Evolutionary conservation across 1,140 invertebrate genomes (phyloP), one percentile per base, ranked within the genome.

Genomic region (Ericerus pela): DNA sequence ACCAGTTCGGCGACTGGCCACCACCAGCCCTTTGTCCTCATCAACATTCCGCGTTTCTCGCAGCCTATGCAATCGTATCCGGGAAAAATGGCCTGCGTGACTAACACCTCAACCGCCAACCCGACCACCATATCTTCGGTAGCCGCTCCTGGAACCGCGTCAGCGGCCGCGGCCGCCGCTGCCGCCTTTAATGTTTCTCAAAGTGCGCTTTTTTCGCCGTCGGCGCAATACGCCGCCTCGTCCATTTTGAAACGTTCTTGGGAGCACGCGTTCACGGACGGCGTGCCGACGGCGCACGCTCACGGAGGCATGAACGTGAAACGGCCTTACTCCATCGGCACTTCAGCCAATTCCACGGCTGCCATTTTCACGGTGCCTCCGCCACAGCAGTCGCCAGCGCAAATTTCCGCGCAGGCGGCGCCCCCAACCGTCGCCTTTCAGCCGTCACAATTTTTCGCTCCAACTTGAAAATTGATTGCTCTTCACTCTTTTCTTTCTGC

Each of bases 261-360:
- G 57, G 59, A 62, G 22, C 56, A 62, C 38, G 61, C 61, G 18
- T 62, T 62, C 24, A 63, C 65, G 8, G 53, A 33, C 24, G 62
- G 59, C 51, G 56, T 47, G 14, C 20, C 53, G 1, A 55, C 62
- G 28, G 58, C 61, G 11, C 61, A 60, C 14, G 52, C 62, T 22
- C 59, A 59, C 24, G 57, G 60, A 12, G 26, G 33, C 18, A 37
- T 38, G n/a, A 58, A 58, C 29, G 20, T 54, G 30, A 38, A 54
- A 28, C 54, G 37, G 10, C 38, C 52, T 24, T 29, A 52, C 12
- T 33, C 58, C 2, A 29, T 26, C 1, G 54, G 36, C 6, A 31
- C 41, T 22, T 22, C 24, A 18, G 11, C 41, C 29, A 24, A 24
- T 26, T 24, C 53, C 18, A 26, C 54, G 12, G 18, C 51, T 18